phyloP scores from a whole-genome alignment of 2,113 vertebrate species.

The Platanista minor region DNA sequence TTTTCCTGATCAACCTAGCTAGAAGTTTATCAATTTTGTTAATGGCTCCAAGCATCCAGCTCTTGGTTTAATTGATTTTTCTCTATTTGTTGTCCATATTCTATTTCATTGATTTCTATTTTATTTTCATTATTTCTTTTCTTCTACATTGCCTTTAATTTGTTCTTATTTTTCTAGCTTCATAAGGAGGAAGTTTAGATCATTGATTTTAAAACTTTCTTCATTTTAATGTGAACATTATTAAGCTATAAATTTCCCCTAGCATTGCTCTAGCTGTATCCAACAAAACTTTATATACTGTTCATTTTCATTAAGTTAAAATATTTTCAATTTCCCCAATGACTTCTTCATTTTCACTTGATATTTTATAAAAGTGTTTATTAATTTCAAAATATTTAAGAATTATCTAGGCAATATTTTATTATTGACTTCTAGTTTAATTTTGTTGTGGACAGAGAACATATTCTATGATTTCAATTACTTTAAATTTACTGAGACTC shows the following conservation, averaged over 20 bases:
- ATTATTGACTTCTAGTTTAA: neutral
- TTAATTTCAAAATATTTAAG: neutral
- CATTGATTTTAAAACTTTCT: neutral
- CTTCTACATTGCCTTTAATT: neutral
- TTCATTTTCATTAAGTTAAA: slow-evolving; percentile 13
- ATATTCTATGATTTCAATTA: neutral
- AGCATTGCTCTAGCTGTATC: neutral
- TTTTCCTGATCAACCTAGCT: neutral
- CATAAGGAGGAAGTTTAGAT: neutral
- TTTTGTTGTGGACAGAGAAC: neutral
- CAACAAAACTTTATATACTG: neutral
- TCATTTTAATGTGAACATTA: slow-evolving; percentile 3
- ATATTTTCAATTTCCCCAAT: slow-evolving; percentile 3
- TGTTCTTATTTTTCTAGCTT: slow-evolving; percentile 11
- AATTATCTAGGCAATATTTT: neutral
- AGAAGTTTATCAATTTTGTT: neutral
- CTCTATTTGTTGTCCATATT: neutral
- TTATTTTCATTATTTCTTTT: neutral
- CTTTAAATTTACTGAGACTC: neutral
- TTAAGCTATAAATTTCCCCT: neutral
- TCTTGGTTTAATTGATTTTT: neutral
- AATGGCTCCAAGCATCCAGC: neutral
- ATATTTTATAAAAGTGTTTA: neutral
- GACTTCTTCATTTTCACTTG: neutral
- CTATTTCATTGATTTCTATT: neutral